These are phyloP conservation scores for Stercorarius parasiticus DNA, from an alignment of 2,113 vertebrate genomes.

Conservation along the genomic window DNA sequence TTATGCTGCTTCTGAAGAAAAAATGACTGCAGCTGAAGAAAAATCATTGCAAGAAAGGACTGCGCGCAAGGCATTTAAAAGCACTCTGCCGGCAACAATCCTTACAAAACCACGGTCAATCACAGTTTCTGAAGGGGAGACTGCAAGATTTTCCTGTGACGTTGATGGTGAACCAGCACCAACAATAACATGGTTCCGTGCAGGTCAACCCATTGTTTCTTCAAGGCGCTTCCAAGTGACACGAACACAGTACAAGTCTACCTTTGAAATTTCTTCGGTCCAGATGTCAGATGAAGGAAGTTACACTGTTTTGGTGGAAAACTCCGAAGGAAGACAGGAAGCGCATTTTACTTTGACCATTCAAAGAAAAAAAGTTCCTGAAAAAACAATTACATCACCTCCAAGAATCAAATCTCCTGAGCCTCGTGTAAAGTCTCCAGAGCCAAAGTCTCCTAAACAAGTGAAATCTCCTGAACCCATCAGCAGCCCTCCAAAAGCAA, in stretches of 20 bases:
- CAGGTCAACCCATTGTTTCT: conserved; percentile 77
- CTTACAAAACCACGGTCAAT: conserved; percentile 89
- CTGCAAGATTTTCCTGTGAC: conserved; percentile 88
- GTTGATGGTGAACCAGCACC: conserved; percentile 93
- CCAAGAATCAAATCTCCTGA: conserved; percentile 85
- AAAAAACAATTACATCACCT: conserved; percentile 79
- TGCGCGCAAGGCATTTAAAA: conserved; percentile 79
- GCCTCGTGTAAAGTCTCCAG: conserved; percentile 82
- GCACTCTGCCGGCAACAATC: conserved; percentile 82
- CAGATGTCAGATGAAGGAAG: conserved; percentile 90
- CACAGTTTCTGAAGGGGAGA: conserved; percentile 87
- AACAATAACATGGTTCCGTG: conserved; percentile 84
- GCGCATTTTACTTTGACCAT: conserved; percentile 89
- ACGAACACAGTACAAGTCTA: conserved; percentile 84
- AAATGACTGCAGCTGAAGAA: conserved; percentile 70
- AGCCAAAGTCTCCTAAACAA: conserved; percentile 84
- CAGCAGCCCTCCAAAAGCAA: conserved; percentile 79
- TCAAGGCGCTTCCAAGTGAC: conserved; percentile 83
- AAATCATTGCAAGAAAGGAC: conserved; percentile 79
- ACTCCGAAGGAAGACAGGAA: conserved; percentile 89
- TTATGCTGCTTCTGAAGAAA: conserved; percentile 83
- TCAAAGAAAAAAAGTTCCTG: conserved; percentile 79
- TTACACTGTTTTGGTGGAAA: conserved; percentile 89
- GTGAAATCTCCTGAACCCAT: conserved; percentile 85
- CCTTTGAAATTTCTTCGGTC: conserved; percentile 88